phyloP scores from a whole-genome alignment of 2,113 vertebrate genomes.

The Bolborhynchus lineola region DNA sequence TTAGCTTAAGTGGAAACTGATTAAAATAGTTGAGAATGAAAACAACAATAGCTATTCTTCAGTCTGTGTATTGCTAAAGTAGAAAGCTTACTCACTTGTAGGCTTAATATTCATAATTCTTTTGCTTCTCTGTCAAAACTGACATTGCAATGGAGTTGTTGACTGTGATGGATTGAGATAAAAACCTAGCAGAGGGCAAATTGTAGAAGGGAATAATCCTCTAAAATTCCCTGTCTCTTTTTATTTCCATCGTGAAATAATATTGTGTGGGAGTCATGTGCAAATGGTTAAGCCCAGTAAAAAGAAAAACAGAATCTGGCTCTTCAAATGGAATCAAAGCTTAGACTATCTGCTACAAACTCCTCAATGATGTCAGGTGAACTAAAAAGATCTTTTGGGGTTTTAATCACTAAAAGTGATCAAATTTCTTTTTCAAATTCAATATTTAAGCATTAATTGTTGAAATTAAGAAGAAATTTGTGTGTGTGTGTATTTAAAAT shows the following conservation, averaged over 20 bases:
- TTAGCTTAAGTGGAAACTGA: background rate
- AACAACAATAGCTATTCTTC: background rate
- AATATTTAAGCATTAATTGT: background rate
- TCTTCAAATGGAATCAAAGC: background rate
- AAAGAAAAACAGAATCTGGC: background rate
- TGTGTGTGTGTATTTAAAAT: background rate
- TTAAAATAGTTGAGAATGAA: background rate
- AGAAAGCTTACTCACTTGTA: background rate
- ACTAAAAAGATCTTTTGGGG: background rate
- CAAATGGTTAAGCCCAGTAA: background rate
- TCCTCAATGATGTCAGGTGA: background rate
- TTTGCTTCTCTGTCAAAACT: background rate
- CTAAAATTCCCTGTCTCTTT: background rate
- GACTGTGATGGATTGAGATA: background rate
- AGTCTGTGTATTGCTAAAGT: background rate
- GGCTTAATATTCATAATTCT: background rate
- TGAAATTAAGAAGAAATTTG: background rate
- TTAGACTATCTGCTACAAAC: background rate
- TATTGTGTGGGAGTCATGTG: background rate
- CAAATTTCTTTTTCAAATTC: background rate
- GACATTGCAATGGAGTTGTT: background rate
- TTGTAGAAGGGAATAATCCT: background rate
- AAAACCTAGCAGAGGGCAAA: background rate
- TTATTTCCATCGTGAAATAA: background rate
- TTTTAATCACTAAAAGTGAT: background rate